These are phyloP conservation scores for Fratercula arctica DNA, from an alignment of 2,797 vertebrate genomes.

Conservation along the genomic window DNA sequence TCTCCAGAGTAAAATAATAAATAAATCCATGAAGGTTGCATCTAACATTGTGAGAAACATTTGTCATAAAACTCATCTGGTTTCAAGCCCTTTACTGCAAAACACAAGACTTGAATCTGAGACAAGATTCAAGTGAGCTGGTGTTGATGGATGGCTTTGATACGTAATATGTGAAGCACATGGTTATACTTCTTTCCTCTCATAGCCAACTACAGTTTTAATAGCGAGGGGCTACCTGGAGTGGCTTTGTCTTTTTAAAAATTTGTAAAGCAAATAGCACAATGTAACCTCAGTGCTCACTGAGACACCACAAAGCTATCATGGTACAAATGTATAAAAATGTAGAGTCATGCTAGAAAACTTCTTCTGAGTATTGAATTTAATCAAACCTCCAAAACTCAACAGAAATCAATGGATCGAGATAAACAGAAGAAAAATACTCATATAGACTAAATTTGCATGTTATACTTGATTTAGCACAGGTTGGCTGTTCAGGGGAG, in stretches of 20 bases:
- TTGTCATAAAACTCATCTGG: slow-evolving; percentile 19
- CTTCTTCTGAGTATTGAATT: neutral
- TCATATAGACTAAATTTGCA: neutral
- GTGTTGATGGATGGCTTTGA: neutral
- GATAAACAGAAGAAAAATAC: neutral
- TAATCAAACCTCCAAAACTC: neutral
- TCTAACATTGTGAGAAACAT: neutral
- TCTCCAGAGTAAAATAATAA: neutral
- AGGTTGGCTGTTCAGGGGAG: neutral
- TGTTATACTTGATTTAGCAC: neutral
- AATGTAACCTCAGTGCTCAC: neutral
- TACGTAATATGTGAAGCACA: neutral
- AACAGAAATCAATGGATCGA: neutral
- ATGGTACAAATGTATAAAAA: neutral
- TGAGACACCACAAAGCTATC: neutral
- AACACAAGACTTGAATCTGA: neutral
- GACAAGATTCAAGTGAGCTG: neutral
- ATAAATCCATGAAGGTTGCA: neutral
- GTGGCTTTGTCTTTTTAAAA: neutral
- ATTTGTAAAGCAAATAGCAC: neutral
- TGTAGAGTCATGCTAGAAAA: neutral
- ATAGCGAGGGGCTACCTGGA: neutral
- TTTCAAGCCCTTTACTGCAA: slow-evolving; percentile 26
- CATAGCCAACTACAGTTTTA: neutral
- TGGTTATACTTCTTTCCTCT: neutral